Evolutionary conservation across 2,888 invertebrate species (phyloP).

Genomic region (Cyaniris semiargus): DNA sequence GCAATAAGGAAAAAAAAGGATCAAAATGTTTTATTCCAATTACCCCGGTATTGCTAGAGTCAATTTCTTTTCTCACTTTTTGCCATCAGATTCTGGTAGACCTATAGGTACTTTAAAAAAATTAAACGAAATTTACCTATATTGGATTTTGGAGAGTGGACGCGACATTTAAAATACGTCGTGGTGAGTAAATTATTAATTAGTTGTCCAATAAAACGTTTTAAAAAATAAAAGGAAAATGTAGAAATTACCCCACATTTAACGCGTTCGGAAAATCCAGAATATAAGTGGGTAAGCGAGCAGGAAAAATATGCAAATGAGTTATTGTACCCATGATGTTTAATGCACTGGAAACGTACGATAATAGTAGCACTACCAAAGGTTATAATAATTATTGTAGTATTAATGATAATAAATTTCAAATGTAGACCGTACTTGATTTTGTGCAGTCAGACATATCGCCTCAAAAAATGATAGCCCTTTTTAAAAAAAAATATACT

Average conservation of each 20-base stretch:
- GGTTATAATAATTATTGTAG: neutral
- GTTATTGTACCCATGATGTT: neutral
- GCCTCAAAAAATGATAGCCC: no score
- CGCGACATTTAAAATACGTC: neutral
- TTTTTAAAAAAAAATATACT: no score
- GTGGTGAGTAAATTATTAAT: neutral
- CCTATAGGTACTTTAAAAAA: no score
- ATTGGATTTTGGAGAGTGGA: neutral
- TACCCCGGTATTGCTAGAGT: no score
- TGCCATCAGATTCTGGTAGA: no score
- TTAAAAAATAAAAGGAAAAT: neutral
- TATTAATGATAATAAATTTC: neutral
- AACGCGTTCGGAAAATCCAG: neutral
- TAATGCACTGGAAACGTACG: neutral
- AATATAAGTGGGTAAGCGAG: neutral
- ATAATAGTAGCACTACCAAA: neutral
- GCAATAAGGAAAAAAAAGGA: no score
- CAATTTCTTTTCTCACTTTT: no score
- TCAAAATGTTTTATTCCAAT: no score
- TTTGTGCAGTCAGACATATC: neutral
- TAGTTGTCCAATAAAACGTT: neutral
- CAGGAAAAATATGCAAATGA: neutral
- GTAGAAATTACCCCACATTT: neutral
- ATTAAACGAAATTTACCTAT: neutral
- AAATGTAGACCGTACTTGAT: neutral